These are phyloP conservation scores for Brachionus angularis DNA, from an alignment of 1,140 invertebrate species.

Conservation along the genomic window DNA sequence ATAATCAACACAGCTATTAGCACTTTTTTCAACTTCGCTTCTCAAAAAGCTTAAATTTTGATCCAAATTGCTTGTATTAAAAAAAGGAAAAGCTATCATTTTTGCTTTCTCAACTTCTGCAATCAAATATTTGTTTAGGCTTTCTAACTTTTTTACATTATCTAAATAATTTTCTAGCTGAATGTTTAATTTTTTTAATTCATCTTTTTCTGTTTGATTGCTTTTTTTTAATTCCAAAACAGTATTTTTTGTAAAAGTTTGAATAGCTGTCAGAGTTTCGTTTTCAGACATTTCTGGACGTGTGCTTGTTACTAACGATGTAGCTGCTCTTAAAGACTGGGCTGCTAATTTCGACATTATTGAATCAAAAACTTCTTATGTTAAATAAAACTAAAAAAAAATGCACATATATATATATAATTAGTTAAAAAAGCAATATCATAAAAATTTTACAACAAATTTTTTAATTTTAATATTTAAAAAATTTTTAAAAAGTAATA, in stretches of 20 bases:
- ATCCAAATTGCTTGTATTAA: background rate
- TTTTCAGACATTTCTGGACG: background rate
- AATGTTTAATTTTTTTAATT: constrained; percentile 13
- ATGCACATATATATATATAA: background rate
- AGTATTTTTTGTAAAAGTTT: constrained; percentile 30
- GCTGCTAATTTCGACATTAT: constrained; percentile 30
- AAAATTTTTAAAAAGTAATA: no score
- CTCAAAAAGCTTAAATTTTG: background rate
- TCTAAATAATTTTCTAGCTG: constrained; percentile 30
- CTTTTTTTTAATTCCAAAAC: constrained; percentile 35
- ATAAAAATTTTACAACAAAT: no score
- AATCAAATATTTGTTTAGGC: constrained; percentile 25
- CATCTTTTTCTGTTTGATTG: constrained; percentile 26
- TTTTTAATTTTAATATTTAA: no score
- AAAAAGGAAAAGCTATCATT: background rate
- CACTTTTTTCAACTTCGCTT: background rate
- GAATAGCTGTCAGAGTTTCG: constrained; percentile 9
- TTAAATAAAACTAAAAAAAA: constrained; percentile 3
- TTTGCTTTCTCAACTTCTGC: constrained; percentile 31
- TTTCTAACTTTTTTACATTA: constrained; percentile 22
- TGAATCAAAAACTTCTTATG: no score
- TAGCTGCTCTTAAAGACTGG: constrained; percentile 26
- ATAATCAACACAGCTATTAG: constrained; percentile 1
- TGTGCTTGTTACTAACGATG: background rate
- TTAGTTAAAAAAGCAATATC: no score